Percentiles rank a stretch among this genome's conserved stretches.
Conservation (phyloP, 92 coral and sea anemone species). For the Porites rus region DNA sequence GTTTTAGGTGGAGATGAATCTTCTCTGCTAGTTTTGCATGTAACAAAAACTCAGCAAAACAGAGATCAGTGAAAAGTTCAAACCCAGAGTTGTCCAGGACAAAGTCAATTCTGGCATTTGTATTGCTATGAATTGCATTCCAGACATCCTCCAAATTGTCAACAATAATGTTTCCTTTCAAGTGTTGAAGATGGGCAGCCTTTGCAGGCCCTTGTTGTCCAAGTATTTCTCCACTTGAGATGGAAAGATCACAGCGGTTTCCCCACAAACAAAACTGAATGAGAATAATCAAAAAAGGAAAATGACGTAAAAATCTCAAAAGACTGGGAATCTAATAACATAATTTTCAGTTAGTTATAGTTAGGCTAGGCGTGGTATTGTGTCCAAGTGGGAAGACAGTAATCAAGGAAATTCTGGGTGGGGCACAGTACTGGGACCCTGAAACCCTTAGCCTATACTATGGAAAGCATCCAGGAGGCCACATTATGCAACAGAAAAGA, state of each 20-base stretch:
- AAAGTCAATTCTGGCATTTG: slow-evolving; percentile 84
- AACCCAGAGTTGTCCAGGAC: slow-evolving; percentile 98
- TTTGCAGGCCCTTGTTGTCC: slow-evolving; percentile 60
- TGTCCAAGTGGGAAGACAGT: no score
- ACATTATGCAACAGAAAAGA: no score
- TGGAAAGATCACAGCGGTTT: slow-evolving; percentile 96
- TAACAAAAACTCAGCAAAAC: slow-evolving; percentile 89
- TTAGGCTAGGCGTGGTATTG: no score
- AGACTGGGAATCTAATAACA: neutral
- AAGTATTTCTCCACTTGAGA: slow-evolving; percentile 89
- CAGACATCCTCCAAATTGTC: slow-evolving; percentile 79
- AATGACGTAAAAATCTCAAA: neutral
- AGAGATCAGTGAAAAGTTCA: slow-evolving; percentile 95
- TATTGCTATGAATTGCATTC: slow-evolving; percentile 57
- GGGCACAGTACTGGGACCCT: no score
- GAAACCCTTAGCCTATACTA: no score
- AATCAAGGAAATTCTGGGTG: no score
- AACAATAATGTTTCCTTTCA: slow-evolving; percentile 85
- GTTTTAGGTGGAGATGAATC: slow-evolving; percentile 85
- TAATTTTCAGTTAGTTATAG: no score
- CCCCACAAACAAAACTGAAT: slow-evolving; percentile 96
- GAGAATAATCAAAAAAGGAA: neutral
- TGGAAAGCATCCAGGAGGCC: no score
- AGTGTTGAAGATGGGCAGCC: slow-evolving; percentile 71
- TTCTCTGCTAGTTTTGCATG: slow-evolving; percentile 75